phyloP scores from a whole-genome alignment of 1,140 invertebrate genomes.

The Asobara japonica region DNA sequence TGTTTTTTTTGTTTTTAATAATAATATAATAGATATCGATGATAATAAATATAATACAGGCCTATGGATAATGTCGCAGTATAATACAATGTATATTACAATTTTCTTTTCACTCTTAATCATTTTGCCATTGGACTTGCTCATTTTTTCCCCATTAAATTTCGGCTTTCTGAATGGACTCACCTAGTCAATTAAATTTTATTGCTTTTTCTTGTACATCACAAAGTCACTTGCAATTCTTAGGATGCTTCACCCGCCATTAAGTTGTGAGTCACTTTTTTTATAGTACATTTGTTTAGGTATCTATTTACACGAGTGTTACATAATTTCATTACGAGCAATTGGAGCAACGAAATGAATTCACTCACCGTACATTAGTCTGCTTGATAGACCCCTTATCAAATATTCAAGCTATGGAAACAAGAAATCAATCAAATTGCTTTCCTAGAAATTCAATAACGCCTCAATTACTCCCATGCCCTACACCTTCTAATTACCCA shows the following conservation, averaged over 20 bases:
- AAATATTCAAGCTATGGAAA: background rate
- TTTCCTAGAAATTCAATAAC: background rate
- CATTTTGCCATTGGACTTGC: slow-evolving; percentile 41
- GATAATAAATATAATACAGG: slow-evolving; percentile 68
- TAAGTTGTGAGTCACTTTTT: slow-evolving; percentile 27
- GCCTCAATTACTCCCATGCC: background rate
- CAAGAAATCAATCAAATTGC: slow-evolving; percentile 5
- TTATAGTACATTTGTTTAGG: slow-evolving; percentile 50
- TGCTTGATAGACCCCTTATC: background rate
- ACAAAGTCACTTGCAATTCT: background rate
- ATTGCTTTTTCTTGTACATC: background rate
- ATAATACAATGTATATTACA: slow-evolving; percentile 67
- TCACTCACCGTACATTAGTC: background rate
- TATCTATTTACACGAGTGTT: slow-evolving; percentile 65
- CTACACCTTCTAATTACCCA: background rate
- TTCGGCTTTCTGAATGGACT: background rate
- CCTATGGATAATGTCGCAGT: slow-evolving; percentile 63
- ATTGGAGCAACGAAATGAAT: background rate
- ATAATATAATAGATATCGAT: slow-evolving; percentile 47
- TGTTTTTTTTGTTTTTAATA: slow-evolving; percentile 56
- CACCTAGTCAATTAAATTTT: background rate
- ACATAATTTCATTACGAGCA: slow-evolving; percentile 26
- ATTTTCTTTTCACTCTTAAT: slow-evolving; percentile 39
- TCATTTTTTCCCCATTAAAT: background rate
- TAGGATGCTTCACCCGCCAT: slow-evolving; percentile 29